phyloP scores from a whole-genome alignment of 1,140 invertebrate species.

The Heliconius nattereri region DNA sequence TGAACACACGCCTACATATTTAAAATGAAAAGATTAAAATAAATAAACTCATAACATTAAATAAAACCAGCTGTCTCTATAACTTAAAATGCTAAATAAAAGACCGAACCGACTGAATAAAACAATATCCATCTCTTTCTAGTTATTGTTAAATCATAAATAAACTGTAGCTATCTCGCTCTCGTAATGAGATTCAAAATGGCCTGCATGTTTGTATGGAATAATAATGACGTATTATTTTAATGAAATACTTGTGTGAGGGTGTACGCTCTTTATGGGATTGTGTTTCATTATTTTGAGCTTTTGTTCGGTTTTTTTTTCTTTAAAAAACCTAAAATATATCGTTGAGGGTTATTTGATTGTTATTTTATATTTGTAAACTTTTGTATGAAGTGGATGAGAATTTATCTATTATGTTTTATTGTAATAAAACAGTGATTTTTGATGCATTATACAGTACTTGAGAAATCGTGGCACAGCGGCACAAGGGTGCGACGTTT shows the following conservation, averaged over 20 bases:
- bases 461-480: no score
- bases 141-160: slow-evolving; percentile 9
- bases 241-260: slow-evolving; percentile 50
- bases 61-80: slow-evolving; percentile 31
- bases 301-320: slow-evolving; percentile 29
- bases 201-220: slow-evolving; percentile 50
- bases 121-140: slow-evolving; percentile 21
- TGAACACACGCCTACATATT: slow-evolving; percentile 1
- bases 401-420: background rate
- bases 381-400: no score
- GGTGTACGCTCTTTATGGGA: slow-evolving; percentile 38
- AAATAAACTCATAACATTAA: slow-evolving; percentile 41
- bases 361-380: background rate
- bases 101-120: slow-evolving; percentile 26
- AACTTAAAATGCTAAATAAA: slow-evolving; percentile 25
- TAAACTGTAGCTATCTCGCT: slow-evolving; percentile 41
- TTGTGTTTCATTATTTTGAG: slow-evolving; percentile 45
- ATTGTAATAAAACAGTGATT: background rate
- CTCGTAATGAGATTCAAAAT: slow-evolving; percentile 57
- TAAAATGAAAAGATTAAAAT: background rate
- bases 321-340: slow-evolving; percentile 1
- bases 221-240: slow-evolving; percentile 57
- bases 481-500: no score
- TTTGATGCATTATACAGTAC: background rate
- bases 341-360: background rate